Evolutionary conservation across 2,113 vertebrate genomes (phyloP), one percentile per base, ranked within the genome.

Genomic region (Heliornis fulica): DNA sequence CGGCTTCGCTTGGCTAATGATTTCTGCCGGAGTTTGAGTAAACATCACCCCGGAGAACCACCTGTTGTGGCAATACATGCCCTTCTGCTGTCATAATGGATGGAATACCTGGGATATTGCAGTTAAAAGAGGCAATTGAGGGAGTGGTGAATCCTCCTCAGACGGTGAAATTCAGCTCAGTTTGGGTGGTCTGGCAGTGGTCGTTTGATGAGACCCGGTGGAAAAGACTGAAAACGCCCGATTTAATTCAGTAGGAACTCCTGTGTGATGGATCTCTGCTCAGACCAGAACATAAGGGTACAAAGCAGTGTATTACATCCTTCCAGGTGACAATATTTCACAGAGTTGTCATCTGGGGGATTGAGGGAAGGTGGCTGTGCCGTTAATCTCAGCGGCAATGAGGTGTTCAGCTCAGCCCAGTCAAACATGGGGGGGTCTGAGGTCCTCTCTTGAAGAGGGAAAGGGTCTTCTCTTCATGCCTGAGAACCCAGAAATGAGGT

Each of bases 1-100:
- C 59, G 76, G 74, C 31, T 64, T 97, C 50, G 46, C 68, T 16
- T 93, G 90, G 61, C 57, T 97, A 94, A 97, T 93, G 72, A 94
- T 95, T 97, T 45, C 78, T 79, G 84, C 66, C 31, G 60, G 34
- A 51, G 65, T 51, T 82, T 51, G 45, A 57, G 75, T 64, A 93
- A 78, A 85, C 80, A 80, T 20, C 89, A 83, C 46, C 85, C 65
- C 11, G 17, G 48, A 69, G 72, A 87, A 28, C 45, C 36, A 76
- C 65, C 68, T 89, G 53, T 84, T 94, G 43, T 48, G 36, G 80
- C 13, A 81, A 56, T 14, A n/a, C 0, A 0, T 69, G 64, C 70
- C 66, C 68, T 63, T 50, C 69, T 95, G 74, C 72, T 9, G 12
- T 21, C 32, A 5, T 54, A 21, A 38, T 4, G 25, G 57, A 5